Percentiles rank a stretch among this genome's conserved stretches.
Evolutionary conservation across 1,140 invertebrate species (phyloP).

Genomic region (Drosophila sp.): DNA sequence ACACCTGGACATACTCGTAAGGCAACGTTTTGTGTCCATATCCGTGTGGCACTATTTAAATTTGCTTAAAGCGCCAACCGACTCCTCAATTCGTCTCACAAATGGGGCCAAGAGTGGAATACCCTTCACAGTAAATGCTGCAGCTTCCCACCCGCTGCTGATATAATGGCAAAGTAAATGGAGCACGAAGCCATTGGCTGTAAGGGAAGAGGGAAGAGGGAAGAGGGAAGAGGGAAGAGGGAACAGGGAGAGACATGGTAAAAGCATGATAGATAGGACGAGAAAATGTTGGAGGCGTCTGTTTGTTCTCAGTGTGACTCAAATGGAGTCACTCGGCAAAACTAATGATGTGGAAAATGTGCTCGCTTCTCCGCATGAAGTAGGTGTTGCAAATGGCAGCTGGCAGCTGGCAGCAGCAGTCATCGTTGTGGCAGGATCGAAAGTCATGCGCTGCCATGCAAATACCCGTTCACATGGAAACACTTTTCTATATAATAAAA

Average conservation of each 20-base stretch:
- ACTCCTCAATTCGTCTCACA: constrained; percentile 66
- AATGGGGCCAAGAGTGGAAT: constrained; percentile 50
- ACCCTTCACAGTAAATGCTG: constrained; percentile 8
- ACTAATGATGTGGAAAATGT: constrained; percentile 84
- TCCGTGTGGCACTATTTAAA: constrained; percentile 70
- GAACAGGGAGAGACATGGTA: constrained; percentile 1
- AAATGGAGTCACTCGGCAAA: constrained; percentile 78
- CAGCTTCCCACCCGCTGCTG: constrained; percentile 13
- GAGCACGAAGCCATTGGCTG: constrained; percentile 64
- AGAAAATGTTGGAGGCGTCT: constrained; percentile 52
- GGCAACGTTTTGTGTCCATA: constrained; percentile 7
- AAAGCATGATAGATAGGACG: constrained; percentile 25
- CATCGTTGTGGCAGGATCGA: background rate
- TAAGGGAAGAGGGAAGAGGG: background rate
- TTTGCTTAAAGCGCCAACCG: constrained; percentile 60
- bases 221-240: background rate
- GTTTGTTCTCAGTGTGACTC: constrained; percentile 60
- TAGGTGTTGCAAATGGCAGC: constrained; percentile 61
- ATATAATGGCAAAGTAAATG: constrained; percentile 69
- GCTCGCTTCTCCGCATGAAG: constrained; percentile 44
- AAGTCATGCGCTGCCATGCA: constrained; percentile 43
- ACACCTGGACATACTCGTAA: constrained; percentile 53
- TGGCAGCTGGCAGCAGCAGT: constrained; percentile 8
- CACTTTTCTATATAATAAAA: background rate
- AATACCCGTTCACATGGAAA: constrained; percentile 28